Evolutionary conservation across 2,888 invertebrate genomes (phyloP), one percentile per base, ranked within the genome.

Genomic region (Galeopsomyia nigrocyanea): DNA sequence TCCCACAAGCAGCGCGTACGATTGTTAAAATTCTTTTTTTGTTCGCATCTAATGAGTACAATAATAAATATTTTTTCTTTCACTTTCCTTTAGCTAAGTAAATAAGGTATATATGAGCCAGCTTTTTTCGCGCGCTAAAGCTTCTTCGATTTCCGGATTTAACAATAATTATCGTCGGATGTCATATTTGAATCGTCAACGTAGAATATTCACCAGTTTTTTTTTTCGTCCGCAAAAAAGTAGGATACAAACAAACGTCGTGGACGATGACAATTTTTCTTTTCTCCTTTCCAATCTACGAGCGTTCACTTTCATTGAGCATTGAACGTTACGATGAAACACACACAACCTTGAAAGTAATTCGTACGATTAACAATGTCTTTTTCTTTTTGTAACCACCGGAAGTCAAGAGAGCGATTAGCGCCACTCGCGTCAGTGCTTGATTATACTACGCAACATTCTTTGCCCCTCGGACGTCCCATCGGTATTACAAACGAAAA

Each of bases 361-460:
- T 39, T 39, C 39, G 21, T 53, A 21, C 19, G 46, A 55, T 46
- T 19, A 47, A 63, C n/a, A 39, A 39, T 66, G 16, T 64, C n/a
- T n/a, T n/a, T n/a, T n/a, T 47, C 39, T 63, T 58, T 73, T 58
- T 58, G 22, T 65, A 5, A 26, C 75, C 66, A 73, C 78, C 79
- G 78, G 77, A 79, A 82, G 75, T 79, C 79, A 81, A 78, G 79
- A 78, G 79, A 74, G 77, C 76, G 77, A 82, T 39, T 39, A 80
- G 79, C 78, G 80, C 79, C 79, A 79, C 80, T 78, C 78, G 80
- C 78, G 80, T 82, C 81, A 80, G 79, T 80, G 80, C 83, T 83
- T 83, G 84, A 84, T 84, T 84, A 84, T 84, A 84, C 84, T 83
- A 84, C 83, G 84, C 83, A 84, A 84, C 82, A 80, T 82, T 80